These are phyloP conservation scores for Volucella inanis DNA, from an alignment of 2,888 invertebrate species.

Conservation along the genomic window DNA sequence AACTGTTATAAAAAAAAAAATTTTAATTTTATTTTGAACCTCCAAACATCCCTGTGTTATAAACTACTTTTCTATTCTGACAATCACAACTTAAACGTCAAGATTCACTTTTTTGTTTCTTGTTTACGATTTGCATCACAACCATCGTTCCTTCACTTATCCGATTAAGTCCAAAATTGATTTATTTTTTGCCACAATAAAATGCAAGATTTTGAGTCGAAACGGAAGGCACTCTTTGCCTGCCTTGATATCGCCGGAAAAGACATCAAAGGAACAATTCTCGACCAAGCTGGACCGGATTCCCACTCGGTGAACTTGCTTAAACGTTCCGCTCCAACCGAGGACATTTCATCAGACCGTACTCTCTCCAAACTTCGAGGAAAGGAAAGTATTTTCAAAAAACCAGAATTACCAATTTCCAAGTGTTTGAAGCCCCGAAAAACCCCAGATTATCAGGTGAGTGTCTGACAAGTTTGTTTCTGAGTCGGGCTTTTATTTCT, in stretches of 20 bases:
- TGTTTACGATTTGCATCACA: not conserved
- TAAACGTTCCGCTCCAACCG: conserved; percentile 80
- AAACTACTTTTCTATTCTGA: not conserved
- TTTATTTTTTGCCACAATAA: conserved; percentile 29
- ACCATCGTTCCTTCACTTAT: not conserved
- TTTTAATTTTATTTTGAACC: not conserved
- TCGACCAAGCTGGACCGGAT: conserved; percentile 79
- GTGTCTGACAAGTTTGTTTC: conserved; percentile 48
- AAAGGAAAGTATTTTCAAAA: conserved; percentile 91
- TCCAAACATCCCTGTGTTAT: not conserved
- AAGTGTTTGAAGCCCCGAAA: conserved; percentile 84
- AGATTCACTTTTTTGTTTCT: conserved; percentile 17
- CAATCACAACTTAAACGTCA: not conserved
- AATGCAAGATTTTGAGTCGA: conserved; percentile 84
- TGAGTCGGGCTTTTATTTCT: not conserved
- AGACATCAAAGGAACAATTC: conserved; percentile 82
- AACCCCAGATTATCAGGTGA: conserved; percentile 83
- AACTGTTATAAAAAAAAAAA: not conserved
- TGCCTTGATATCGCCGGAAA: conserved; percentile 87
- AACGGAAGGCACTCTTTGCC: conserved; percentile 89
- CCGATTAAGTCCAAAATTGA: not conserved
- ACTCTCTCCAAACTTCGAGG: conserved; percentile 79
- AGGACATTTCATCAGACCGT: conserved; percentile 71
- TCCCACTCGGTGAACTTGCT: conserved; percentile 80
- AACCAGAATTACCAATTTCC: conserved; percentile 87